Evolutionary conservation across 2,888 invertebrate species (phyloP).

Genomic region (Melinaea marsaeus): DNA sequence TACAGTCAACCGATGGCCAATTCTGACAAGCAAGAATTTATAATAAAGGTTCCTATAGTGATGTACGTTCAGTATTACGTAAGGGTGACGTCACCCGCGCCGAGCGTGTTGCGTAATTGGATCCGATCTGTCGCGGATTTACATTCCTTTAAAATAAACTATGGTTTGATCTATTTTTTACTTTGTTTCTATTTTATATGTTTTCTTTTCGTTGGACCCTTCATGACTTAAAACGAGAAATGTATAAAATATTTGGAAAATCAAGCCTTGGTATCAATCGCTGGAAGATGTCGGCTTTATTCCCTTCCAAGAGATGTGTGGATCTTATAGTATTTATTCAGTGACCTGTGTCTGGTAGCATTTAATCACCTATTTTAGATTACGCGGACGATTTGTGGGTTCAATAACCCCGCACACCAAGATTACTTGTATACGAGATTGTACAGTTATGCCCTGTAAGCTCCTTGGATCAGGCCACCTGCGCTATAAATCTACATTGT

Average conservation of each 20-base stretch:
- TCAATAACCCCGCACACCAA: slow-evolving; percentile 25
- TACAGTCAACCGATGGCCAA: slow-evolving; percentile 10
- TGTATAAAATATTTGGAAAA: too few relatives aligned
- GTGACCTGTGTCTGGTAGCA: slow-evolving; percentile 7
- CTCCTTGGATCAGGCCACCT: too few relatives aligned
- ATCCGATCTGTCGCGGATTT: not conserved
- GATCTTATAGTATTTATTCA: not conserved
- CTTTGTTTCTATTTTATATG: not conserved
- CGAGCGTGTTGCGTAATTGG: slow-evolving; percentile 3
- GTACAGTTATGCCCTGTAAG: slow-evolving; percentile 3
- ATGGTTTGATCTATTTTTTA: not conserved
- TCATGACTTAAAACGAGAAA: too few relatives aligned
- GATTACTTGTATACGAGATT: slow-evolving; percentile 12
- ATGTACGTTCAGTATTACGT: too few relatives aligned
- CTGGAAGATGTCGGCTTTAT: too few relatives aligned
- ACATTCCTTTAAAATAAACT: not conserved
- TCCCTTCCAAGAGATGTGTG: not conserved
- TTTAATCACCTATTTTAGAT: slow-evolving; percentile 11
- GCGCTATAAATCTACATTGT: too few relatives aligned
- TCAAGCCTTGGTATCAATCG: too few relatives aligned
- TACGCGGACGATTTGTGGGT: slow-evolving; percentile 18
- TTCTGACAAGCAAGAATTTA: slow-evolving; percentile 16
- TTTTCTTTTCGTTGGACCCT: not conserved
- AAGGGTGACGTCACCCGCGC: not conserved
- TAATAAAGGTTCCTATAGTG: too few relatives aligned